Evolutionary conservation across 35 echinoderm and acorn worm species (phyloP), one percentile per base, ranked within the genome.

Genomic region (Holothuria glaberrima): DNA sequence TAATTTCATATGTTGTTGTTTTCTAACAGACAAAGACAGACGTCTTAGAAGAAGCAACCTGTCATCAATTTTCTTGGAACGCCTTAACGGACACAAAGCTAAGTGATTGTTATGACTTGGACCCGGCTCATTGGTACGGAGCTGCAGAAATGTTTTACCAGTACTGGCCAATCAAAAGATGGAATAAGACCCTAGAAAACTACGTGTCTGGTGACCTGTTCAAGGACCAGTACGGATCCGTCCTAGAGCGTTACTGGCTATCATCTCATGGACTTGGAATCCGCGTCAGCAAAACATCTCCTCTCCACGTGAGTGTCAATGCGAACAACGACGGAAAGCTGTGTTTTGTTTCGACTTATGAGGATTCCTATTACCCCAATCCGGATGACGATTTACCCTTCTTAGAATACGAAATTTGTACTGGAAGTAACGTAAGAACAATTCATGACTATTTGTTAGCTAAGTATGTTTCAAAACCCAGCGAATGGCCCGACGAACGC

Each of bases 131-230:
- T 56, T 98, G 96, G 96, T 98, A 95, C 34, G 96, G 96, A 20
- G 79, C 86, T 30, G 96, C 96, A 22, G 94, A 92, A 59, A 92
- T 91, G 90, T 98, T 92, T 36, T 92, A 83, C 58, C 96, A 98
- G 65, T 77, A 83, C 19, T 98, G 96, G 96, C 96, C 96, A 66
- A 98, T 98, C 54, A 91, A 91, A 41, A 87, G 91, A 88, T 89
- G 86, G 93, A 93, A 94, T 75, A 83, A 98, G 35, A 41, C 96
- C 0, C 90, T 94, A 65, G 88, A 71, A 46, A 94, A 92, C 77
- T 98, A 94, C 28, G 93, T 91, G 28, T 98, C 96, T 13, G 93
- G 93, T 50, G 96, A 98, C 70, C 79, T 98, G 81, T 98, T 92
- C 63, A 87, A 80, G 20, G 73, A 92, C 66, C 89, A 94, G 52